Evolutionary conservation across 92 coral and sea anemone species (phyloP).

Genomic region (Epizoanthus scotinus): DNA sequence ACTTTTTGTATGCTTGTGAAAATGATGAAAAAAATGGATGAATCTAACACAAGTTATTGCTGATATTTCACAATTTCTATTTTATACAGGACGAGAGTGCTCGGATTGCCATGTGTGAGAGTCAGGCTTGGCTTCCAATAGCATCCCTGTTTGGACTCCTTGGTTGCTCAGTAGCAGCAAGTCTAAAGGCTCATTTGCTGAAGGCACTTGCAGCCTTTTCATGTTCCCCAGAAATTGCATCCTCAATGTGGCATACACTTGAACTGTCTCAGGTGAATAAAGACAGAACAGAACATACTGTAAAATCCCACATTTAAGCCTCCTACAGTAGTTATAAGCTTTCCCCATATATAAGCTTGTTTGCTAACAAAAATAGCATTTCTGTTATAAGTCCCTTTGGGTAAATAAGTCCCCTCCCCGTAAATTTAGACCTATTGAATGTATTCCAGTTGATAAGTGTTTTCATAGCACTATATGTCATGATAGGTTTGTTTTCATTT

Average conservation of each 20-base stretch:
- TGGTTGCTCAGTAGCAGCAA: constrained; percentile 86
- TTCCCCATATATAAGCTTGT: too few relatives aligned
- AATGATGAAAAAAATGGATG: too few relatives aligned
- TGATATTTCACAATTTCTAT: neutral
- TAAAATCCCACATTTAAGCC: too few relatives aligned
- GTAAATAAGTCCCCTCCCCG: too few relatives aligned
- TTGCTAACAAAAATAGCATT: too few relatives aligned
- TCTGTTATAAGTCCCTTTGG: too few relatives aligned
- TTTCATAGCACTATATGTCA: too few relatives aligned
- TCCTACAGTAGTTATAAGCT: too few relatives aligned
- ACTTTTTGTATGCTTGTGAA: too few relatives aligned
- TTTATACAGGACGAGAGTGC: constrained; percentile 82
- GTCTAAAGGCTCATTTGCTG: constrained; percentile 83
- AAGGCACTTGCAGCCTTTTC: constrained; percentile 94
- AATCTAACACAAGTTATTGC: neutral
- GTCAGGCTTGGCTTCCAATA: constrained; percentile 94
- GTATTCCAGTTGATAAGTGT: too few relatives aligned
- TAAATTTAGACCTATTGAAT: too few relatives aligned
- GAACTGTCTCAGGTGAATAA: constrained; percentile 82
- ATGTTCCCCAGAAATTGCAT: constrained; percentile 87
- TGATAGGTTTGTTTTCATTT: too few relatives aligned
- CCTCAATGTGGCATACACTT: constrained; percentile 94
- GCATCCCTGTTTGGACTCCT: constrained; percentile 94
- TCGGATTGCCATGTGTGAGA: constrained; percentile 91
- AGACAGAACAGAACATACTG: neutral